Conservation (phyloP, 1,140 invertebrate species). For the Radopholus similis region DNA sequence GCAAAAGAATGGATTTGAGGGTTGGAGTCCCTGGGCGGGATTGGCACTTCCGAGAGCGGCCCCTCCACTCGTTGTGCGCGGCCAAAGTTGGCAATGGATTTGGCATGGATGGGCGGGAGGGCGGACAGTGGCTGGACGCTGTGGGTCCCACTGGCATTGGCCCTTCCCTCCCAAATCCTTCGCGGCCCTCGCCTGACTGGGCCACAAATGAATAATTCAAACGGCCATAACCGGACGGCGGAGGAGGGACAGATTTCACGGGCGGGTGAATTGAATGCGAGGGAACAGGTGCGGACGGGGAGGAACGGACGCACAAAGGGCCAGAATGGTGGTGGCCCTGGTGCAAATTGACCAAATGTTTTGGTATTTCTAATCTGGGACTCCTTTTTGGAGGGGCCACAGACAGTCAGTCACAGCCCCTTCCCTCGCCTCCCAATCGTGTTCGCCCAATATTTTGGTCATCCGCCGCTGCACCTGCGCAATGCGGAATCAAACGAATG, state of each 20-base stretch:
- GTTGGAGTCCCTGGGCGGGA: no score
- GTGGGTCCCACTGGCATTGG: not conserved
- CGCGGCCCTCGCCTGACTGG: not conserved
- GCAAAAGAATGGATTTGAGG: not conserved
- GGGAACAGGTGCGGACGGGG: not conserved
- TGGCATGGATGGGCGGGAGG: not conserved
- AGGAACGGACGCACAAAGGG: not conserved
- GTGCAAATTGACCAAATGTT: no score
- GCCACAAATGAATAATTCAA: constrained; percentile 4
- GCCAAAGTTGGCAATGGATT: not conserved
- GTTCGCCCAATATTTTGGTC: no score
- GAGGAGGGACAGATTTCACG: not conserved
- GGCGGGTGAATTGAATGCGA: not conserved
- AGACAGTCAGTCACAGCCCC: no score
- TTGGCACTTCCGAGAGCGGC: no score
- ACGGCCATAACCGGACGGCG: not conserved
- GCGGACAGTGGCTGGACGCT: not conserved
- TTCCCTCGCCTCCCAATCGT: no score
- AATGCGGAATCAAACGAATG: not conserved
- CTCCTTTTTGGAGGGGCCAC: not conserved
- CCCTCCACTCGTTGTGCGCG: no score
- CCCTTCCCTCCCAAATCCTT: not conserved
- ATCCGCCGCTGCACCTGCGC: no score
- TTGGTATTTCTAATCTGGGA: no score
- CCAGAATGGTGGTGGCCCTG: not conserved